Percentiles rank a stretch among this genome's conserved stretches.
Evolutionary conservation across 2,113 vertebrate genomes (phyloP).

Genomic region (Sinocyclocheilus maitianheensis): DNA sequence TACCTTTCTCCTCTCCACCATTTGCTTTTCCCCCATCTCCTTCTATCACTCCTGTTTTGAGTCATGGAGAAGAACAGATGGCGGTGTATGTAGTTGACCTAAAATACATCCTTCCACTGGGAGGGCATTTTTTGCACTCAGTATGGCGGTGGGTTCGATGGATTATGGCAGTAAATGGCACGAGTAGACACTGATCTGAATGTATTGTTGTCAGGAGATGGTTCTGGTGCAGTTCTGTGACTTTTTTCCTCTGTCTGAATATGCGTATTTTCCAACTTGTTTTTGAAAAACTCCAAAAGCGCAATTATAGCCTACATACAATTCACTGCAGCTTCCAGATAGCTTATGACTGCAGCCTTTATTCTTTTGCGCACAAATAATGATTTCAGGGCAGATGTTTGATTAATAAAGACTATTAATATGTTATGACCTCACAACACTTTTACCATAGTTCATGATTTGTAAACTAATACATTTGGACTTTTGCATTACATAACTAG

Average conservation of each 20-base stretch:
- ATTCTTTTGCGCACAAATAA: not conserved
- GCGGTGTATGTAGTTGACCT: conserved; percentile 72
- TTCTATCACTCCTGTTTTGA: conserved; percentile 56
- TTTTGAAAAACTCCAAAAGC: not conserved
- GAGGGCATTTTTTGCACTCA: conserved; percentile 58
- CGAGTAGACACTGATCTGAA: conserved; percentile 50
- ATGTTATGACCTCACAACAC: not conserved
- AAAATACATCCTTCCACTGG: conserved; percentile 68
- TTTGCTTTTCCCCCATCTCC: conserved; percentile 36
- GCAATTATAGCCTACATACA: not conserved
- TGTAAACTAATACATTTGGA: not conserved
- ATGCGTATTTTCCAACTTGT: not conserved
- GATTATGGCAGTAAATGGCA: conserved; percentile 51
- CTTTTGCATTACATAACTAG: not conserved
- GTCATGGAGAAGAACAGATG: conserved; percentile 71
- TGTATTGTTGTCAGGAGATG: conserved; percentile 22
- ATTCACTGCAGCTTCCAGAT: not conserved
- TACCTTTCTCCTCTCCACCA: conserved; percentile 29
- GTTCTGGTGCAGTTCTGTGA: not conserved
- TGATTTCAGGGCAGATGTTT: not conserved
- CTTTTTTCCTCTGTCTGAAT: conserved; percentile 6
- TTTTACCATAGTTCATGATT: not conserved
- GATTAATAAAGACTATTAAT: not conserved
- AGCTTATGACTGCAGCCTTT: not conserved
- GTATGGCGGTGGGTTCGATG: conserved; percentile 59